Evolutionary conservation across 1,140 invertebrate genomes (phyloP).

Genomic region (Liolophura sinensis): DNA sequence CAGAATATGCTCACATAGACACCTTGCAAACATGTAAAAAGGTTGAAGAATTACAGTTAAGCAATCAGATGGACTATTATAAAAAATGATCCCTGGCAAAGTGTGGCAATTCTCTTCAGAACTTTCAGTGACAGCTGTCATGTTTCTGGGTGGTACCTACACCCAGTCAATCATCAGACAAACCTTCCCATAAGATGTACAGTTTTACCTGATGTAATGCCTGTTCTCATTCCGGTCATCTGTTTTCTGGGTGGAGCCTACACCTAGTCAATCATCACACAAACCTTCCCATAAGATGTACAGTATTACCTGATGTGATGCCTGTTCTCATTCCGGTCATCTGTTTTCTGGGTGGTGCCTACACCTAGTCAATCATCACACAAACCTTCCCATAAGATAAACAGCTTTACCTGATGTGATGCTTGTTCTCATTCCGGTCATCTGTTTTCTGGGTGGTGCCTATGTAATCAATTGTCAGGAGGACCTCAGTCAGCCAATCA

Average conservation of each 20-base stretch:
- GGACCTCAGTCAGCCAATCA: conserved; percentile 46
- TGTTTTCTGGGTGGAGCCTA: too few species aligned
- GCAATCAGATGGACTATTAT: background rate
- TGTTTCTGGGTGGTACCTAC: too few species aligned
- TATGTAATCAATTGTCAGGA: conserved; percentile 38
- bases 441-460: conserved; percentile 44
- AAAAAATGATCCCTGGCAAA: background rate
- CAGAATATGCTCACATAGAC: too few species aligned
- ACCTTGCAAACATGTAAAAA: too few species aligned
- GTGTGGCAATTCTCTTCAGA: too few species aligned
- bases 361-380: conserved; percentile 54
- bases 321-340: conserved; percentile 34
- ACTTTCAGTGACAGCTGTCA: too few species aligned
- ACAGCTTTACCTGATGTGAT: conserved; percentile 44
- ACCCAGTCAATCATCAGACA: too few species aligned
- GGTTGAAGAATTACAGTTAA: too few species aligned
- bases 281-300: background rate
- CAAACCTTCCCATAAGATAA: background rate
- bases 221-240: conserved; percentile 35
- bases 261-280: too few species aligned
- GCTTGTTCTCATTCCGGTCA: conserved; percentile 35
- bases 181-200: background rate
- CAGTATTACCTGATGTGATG: conserved; percentile 45
- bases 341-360: conserved; percentile 40
- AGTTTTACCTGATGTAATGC: conserved; percentile 44